A percentile compares a stretch with the other conserved stretches of the same genome.
Conservation (phyloP, 2,888 invertebrate species). For the Tineola bisselliella region DNA sequence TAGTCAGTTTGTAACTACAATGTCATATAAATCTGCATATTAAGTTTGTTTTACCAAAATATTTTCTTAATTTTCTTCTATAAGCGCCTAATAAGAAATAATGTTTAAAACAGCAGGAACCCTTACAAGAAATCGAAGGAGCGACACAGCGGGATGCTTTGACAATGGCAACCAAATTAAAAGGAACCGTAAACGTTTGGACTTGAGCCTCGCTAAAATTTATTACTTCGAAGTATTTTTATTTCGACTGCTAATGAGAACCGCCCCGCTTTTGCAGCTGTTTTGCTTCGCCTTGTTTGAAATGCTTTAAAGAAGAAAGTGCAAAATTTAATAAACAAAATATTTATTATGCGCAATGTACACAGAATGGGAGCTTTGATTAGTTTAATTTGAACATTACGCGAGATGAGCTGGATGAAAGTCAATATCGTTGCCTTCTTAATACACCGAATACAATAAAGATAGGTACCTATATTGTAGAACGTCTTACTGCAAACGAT, state of each 20-base stretch:
- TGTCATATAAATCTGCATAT: conserved; percentile 1
- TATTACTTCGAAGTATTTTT: conserved; percentile 42
- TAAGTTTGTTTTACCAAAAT: neutral
- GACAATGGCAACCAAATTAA: conserved; percentile 67
- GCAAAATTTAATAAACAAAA: neutral
- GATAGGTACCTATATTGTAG: conserved; percentile 34
- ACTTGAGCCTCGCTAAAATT: conserved; percentile 65
- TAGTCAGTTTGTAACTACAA: too few species aligned
- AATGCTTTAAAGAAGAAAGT: neutral
- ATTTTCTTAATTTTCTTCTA: conserved; percentile 37
- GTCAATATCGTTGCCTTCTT: conserved; percentile 12
- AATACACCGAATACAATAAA: conserved; percentile 1
- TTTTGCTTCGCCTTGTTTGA: conserved; percentile 16
- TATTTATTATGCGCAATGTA: neutral
- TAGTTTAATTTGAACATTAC: conserved; percentile 1
- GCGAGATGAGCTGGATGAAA: conserved; percentile 11
- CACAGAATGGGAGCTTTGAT: neutral
- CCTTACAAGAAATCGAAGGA: conserved; percentile 56
- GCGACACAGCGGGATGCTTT: conserved; percentile 57
- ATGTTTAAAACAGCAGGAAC: conserved; percentile 61
- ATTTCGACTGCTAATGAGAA: conserved; percentile 63
- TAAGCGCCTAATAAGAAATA: conserved; percentile 61
- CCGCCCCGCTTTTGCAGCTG: conserved; percentile 52
- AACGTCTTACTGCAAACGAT: conserved; percentile 44
- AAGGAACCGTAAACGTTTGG: conserved; percentile 64